Conservation (phyloP, 2,113 vertebrate species). For the Nothocercus nigrocapillus region DNA sequence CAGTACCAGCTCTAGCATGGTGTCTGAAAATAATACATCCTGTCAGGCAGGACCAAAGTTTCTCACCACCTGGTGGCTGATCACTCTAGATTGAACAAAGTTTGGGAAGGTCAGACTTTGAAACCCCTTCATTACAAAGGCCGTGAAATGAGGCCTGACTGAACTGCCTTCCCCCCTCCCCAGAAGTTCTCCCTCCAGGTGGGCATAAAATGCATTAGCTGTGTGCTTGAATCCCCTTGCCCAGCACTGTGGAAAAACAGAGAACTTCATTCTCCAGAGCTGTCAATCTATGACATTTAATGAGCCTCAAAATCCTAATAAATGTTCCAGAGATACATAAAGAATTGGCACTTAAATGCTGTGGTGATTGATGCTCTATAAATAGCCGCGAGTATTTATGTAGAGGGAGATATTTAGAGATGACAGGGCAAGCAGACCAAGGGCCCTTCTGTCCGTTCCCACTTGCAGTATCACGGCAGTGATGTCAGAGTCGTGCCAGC, state of each 20-base stretch:
- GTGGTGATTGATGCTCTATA: not conserved
- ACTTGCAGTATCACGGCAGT: not conserved
- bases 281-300: not conserved
- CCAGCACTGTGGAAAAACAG: not conserved
- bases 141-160: not conserved
- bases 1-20: not conserved
- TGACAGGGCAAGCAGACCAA: not conserved
- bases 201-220: not conserved
- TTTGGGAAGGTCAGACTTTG: not conserved
- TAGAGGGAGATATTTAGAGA: not conserved
- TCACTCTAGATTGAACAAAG: not conserved
- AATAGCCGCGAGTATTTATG: not conserved
- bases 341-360: not conserved
- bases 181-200: not conserved
- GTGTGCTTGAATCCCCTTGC: not conserved
- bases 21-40: not conserved
- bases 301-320: not conserved
- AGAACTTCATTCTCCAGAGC: not conserved
- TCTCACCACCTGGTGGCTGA: constrained; percentile 4
- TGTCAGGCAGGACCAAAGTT: constrained; percentile 16
- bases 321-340: not conserved
- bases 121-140: not conserved
- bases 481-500: rapidly evolving
- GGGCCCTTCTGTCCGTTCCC: not conserved
- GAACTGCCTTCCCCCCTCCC: not conserved